Base-by-base conservation (phyloP, 2,797 vertebrate genomes). In the Sparus aurata region DNA sequence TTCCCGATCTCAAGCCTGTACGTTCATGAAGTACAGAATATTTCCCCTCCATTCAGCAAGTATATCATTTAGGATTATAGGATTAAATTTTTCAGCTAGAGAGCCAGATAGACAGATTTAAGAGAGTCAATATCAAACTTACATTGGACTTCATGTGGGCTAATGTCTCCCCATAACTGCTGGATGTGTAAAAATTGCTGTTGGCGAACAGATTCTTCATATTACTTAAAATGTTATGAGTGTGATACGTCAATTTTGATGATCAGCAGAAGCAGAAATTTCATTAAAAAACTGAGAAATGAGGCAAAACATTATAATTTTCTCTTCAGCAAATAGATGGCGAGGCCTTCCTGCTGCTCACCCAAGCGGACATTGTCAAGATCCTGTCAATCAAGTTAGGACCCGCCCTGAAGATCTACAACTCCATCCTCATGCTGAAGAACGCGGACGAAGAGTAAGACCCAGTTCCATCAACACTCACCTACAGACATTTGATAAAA, bases 391-490 rank as follows among this genome's bases (percentile, higher is more conserved):
- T 96, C 91, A 96, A 96, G 82, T 87, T 96, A 4, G 96, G 96
- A 23, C 96, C 96, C 0, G 96, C 96, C 60, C 90, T 96, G 41
- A 96, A 96, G 91, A 96, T 96, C 81, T 96, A 93, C 89, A 96
- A 96, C 88, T 95, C 94, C 85, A 96, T 96, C 77, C 93, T 96
- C 63, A 96, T 96, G 95, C 85, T 96, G 80, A 96, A 96, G 90
- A 96, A 94, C 1, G 93, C 94, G 0, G 96, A 96, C 13, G 95
- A 96, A 76, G 95, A 96, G 85, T 96, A 89, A 87, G 66, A 75
- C 69, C 73, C 25, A 16, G 49, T 63, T 58, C 69, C 54, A 80
- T 55, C 63, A 46, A 63, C 71, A 52, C 80, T 82, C 43, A 12
- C 49, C 30, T 59, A 20, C 66, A 77, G 84, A 83, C 78, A 12